Evolutionary conservation across 2,888 invertebrate species (phyloP).

Genomic region (Agrochola litura): DNA sequence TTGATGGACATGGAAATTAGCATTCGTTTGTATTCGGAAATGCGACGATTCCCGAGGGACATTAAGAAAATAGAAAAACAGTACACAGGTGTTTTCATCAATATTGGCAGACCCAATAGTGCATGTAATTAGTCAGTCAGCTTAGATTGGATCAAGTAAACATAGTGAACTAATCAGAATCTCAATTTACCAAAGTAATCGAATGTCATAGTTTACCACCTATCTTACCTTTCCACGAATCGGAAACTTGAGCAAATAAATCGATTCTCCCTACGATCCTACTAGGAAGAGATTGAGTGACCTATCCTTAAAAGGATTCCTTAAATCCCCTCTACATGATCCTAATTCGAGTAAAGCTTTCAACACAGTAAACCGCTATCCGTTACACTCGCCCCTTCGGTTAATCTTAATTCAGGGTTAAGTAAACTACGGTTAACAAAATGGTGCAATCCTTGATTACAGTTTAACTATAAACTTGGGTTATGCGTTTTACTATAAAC

Average conservation of each 20-base stretch:
- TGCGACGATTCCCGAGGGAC: too few relatives aligned
- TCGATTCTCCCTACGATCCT: background rate
- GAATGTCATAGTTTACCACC: background rate
- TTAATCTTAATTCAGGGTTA: constrained; percentile 60
- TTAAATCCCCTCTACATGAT: constrained; percentile 46
- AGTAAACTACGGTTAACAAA: constrained; percentile 59
- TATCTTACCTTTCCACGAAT: background rate
- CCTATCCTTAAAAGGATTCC: constrained; percentile 43
- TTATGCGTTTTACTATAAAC: constrained; percentile 40
- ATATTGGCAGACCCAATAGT: too few relatives aligned
- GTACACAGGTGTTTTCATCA: too few relatives aligned
- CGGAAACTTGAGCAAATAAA: background rate
- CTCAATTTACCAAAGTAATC: constrained; percentile 7
- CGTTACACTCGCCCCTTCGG: constrained; percentile 43
- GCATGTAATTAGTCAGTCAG: background rate
- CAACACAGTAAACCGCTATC: constrained; percentile 54
- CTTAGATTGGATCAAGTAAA: background rate
- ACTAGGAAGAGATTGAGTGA: constrained; percentile 22
- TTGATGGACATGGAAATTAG: too few relatives aligned
- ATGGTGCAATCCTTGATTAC: constrained; percentile 53
- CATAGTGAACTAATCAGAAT: background rate
- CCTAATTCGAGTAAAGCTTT: constrained; percentile 58
- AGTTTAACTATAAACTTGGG: constrained; percentile 37
- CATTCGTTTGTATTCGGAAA: too few relatives aligned
- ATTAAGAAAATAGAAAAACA: too few relatives aligned